Conservation (phyloP, 2,888 invertebrate genomes). For the Scelioninae gen. 1 region DNA sequence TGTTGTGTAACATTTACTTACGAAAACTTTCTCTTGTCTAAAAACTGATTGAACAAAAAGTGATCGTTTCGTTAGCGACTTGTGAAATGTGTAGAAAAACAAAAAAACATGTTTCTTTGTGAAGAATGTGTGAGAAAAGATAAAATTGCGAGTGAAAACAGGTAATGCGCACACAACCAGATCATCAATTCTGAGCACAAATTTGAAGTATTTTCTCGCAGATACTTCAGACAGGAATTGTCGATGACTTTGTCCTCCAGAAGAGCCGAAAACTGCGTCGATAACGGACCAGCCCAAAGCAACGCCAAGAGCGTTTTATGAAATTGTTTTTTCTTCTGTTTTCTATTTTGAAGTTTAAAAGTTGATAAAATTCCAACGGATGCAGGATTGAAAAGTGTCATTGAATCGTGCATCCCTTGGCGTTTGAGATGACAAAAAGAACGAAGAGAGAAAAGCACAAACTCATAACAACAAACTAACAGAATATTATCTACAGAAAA, state of each 20-base stretch:
- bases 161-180: conserved; percentile 44
- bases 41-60: background rate
- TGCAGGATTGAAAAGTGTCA: conserved; percentile 40
- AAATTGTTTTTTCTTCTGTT: background rate
- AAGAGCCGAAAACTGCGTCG: conserved; percentile 22
- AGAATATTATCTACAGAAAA: conserved; percentile 53
- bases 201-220: conserved; percentile 18
- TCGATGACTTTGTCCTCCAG: conserved; percentile 17
- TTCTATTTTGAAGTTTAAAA: background rate
- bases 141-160: conserved; percentile 25
- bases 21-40: too few relatives aligned
- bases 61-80: conserved; percentile 33
- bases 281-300: conserved; percentile 76
- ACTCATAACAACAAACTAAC: conserved; percentile 49
- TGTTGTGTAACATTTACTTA: too few relatives aligned
- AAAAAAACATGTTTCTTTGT: background rate
- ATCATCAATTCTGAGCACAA: conserved; percentile 40
- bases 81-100: background rate
- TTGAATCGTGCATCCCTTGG: conserved; percentile 39
- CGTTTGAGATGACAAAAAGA: conserved; percentile 41
- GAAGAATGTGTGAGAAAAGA: conserved; percentile 14
- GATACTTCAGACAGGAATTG: conserved; percentile 10
- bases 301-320: conserved; percentile 72
- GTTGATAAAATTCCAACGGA: conserved; percentile 1
- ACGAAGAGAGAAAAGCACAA: conserved; percentile 68